Conservation (phyloP, 2,113 vertebrate genomes). For the Chaenogobius annularis region DNA sequence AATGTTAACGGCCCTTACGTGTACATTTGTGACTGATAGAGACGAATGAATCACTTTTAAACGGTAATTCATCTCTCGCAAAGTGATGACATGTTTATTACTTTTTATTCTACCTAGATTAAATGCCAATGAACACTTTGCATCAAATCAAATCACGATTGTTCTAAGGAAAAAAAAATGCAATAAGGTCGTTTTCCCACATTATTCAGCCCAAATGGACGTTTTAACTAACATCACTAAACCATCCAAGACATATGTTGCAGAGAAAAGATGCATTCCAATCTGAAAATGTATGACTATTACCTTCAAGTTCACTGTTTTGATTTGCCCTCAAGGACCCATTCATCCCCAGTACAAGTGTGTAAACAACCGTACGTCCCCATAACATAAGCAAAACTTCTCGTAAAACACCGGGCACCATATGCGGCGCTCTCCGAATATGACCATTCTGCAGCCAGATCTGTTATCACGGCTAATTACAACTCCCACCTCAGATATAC, state of each 20-base stretch:
- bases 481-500: constrained; percentile 98
- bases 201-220: neutral
- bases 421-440: constrained; percentile 52
- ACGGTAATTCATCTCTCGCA: neutral
- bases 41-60: neutral
- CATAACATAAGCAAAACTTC: constrained; percentile 12
- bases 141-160: neutral
- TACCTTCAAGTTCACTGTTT: constrained; percentile 6
- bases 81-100: neutral
- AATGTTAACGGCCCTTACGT: neutral
- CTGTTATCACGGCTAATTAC: constrained; percentile 99
- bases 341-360: neutral
- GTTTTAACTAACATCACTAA: neutral
- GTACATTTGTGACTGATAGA: too few species aligned
- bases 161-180: neutral
- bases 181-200: neutral
- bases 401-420: constrained; percentile 25
- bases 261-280: neutral
- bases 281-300: neutral
- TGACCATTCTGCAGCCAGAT: constrained; percentile 78
- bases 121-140: neutral
- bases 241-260: neutral
- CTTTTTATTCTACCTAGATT: neutral
- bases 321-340: constrained; percentile 5
- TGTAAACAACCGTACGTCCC: constrained; percentile 9